Evolutionary conservation across 2,888 invertebrate species (phyloP), one percentile per base, ranked within the genome.

Genomic region (Thymelicus sylvestris): DNA sequence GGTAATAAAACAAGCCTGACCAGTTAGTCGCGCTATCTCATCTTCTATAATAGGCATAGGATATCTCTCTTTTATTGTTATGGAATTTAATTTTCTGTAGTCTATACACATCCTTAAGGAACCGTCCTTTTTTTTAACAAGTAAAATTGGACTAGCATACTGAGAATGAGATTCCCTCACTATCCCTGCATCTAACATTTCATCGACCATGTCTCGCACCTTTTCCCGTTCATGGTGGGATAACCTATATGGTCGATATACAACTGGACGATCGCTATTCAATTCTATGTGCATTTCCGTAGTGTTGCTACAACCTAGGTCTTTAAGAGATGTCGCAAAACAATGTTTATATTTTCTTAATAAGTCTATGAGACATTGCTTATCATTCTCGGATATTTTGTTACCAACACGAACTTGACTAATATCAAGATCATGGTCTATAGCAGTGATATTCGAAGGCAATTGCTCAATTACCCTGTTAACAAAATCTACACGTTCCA

Each of bases 211-310:
- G n/a, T 12, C 12, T 13, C 77, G 72, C 5, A 78, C 78, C 10
- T 73, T 63, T 24, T 76, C 76, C 0, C 78, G 71, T 62, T 79
- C 77, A 2, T 72, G 13, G 50, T 74, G 74, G 3, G 76, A 76
- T 1, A 79, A 63, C 1, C 79, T 55, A 55, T 81, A 79, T 0
- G 79, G 79, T 0, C 78, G 47, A 63, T 78, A 79, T 0, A 78
- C 74, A 0, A 79, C 69, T 2, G 78, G 75, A 0, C 66, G 73
- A 7, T 71, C n/a, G 60, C 64, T 76, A 13, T 71, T 76, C 0
- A 78, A 4, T 15, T 77, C 71, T 10, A 77, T 78, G 5, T 41
- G 66, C 76, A 78, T 78, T 15, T 77, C 75, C 0, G 75, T 71
- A 0, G 57, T 67, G 55, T 76, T 72, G 0, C 74, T 76, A 39